These are phyloP conservation scores for Merops nubicus DNA, from an alignment of 2,113 vertebrate genomes.

Conservation along the genomic window DNA sequence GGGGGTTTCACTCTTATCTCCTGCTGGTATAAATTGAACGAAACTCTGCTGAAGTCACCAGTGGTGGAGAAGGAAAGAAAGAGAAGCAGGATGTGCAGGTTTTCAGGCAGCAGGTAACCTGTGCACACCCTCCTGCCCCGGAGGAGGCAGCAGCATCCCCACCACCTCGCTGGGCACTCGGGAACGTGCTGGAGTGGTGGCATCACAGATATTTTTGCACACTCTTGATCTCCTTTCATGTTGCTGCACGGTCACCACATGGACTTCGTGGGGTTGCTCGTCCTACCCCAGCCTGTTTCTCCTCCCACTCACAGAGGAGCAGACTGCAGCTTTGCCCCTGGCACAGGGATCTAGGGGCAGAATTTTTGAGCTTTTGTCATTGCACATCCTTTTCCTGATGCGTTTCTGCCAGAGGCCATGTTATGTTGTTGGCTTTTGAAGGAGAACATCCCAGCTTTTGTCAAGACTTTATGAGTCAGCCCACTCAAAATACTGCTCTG, in stretches of 20 bases:
- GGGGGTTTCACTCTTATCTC: background rate
- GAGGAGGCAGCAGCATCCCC: background rate
- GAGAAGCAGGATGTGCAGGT: fast-evolving
- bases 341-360: background rate
- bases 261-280: fast-evolving
- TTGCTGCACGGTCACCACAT: fast-evolving
- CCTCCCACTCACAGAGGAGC: fast-evolving
- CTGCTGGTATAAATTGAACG: background rate
- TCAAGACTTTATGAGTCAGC: background rate
- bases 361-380: background rate
- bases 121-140: fast-evolving
- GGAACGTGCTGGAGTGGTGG: fast-evolving
- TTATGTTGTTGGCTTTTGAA: background rate
- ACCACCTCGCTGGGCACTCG: fast-evolving
- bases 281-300: background rate
- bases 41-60: background rate
- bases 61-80: background rate
- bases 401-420: background rate
- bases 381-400: background rate
- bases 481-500: fast-evolving
- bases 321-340: background rate
- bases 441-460: background rate
- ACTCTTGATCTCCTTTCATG: background rate
- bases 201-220: background rate
- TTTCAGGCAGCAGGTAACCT: background rate